phyloP scores from a whole-genome alignment of 2,888 invertebrate genomes.

The Dolichopus griseipennis region DNA sequence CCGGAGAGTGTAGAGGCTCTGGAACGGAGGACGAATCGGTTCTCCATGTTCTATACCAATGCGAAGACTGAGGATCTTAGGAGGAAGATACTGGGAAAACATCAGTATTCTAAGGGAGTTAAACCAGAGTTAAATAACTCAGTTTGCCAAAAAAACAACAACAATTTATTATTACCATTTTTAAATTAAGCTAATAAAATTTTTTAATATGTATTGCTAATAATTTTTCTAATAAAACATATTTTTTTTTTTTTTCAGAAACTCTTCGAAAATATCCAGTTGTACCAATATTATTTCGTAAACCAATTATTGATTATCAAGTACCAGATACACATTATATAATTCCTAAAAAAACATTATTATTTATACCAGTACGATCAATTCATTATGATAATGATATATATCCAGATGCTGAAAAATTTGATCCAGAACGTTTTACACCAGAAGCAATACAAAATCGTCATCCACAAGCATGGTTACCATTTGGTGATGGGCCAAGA shows the following conservation, averaged over 20 bases:
- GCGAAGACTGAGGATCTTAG: too few relatives aligned
- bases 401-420: constrained; percentile 52
- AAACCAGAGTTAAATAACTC: too few relatives aligned
- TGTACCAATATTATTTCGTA: constrained; percentile 46
- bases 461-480: constrained; percentile 37
- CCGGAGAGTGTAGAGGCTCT: too few relatives aligned
- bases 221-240: constrained; percentile 21
- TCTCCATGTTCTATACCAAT: too few relatives aligned
- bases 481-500: constrained; percentile 39
- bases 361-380: constrained; percentile 48
- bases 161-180: too few relatives aligned
- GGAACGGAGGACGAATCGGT: too few relatives aligned
- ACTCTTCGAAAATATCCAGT: constrained; percentile 50
- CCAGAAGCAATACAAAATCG: constrained; percentile 48
- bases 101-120: too few relatives aligned
- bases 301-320: constrained; percentile 46
- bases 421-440: constrained; percentile 54
- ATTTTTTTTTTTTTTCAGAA: constrained; percentile 36
- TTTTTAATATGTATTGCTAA: too few relatives aligned
- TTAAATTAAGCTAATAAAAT: too few relatives aligned
- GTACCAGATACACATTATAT: constrained; percentile 44
- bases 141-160: too few relatives aligned
- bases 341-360: constrained; percentile 47
- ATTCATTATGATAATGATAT: constrained; percentile 53
- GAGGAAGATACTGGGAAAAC: too few relatives aligned